These are phyloP conservation scores for Metopia argyrocephala DNA, from an alignment of 2,888 invertebrate genomes.

Conservation along the genomic window DNA sequence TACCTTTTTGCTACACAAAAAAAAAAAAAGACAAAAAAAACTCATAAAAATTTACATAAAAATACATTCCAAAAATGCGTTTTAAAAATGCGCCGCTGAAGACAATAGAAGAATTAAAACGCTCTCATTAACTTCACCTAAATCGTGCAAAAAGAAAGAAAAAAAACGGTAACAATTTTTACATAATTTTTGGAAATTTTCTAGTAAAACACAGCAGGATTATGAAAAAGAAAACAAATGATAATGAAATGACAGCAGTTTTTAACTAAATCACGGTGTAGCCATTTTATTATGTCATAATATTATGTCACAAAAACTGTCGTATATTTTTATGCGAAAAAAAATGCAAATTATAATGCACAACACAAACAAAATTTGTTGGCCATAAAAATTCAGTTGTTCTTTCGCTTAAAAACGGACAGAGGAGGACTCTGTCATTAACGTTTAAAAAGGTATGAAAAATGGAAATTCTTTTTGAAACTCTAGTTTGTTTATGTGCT, in stretches of 20 bases:
- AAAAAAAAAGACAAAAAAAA: conserved; percentile 44
- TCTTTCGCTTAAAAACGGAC: neutral
- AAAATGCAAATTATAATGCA: conserved; percentile 3
- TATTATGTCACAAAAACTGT: neutral
- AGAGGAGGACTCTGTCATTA: neutral
- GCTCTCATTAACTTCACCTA: conserved; percentile 42
- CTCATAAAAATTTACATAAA: conserved; percentile 59
- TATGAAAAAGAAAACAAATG: neutral
- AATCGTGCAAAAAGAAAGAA: conserved; percentile 65
- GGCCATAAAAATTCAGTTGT: conserved; percentile 22
- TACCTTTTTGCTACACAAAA: conserved; percentile 65
- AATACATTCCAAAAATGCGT: conserved; percentile 52
- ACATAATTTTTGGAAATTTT: conserved; percentile 37
- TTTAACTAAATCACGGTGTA: conserved; percentile 11
- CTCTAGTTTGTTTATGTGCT: conserved; percentile 3
- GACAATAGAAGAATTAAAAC: neutral
- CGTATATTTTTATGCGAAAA: conserved; percentile 29
- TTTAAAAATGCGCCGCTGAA: neutral
- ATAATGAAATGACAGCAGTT: neutral
- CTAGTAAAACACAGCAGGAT: conserved; percentile 56
- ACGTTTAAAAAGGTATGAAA: neutral
- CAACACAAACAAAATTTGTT: conserved; percentile 19
- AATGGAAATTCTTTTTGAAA: conserved; percentile 21
- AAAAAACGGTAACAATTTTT: conserved; percentile 56
- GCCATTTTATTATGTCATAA: neutral